phyloP scores from a whole-genome alignment of 2,797 vertebrate genomes.

The Mormyrops attenuatus region DNA sequence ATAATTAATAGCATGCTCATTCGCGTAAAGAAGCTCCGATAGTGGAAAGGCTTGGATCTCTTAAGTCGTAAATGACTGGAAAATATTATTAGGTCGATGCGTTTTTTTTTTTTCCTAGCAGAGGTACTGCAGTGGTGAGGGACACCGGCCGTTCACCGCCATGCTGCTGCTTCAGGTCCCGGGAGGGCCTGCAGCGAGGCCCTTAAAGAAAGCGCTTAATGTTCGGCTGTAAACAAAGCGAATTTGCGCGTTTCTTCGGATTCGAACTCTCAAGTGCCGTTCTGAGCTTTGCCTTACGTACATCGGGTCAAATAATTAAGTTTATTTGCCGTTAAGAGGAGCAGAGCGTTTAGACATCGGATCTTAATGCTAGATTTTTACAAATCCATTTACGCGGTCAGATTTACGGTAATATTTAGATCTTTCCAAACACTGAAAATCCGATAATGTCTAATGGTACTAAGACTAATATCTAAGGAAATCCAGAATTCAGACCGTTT shows the following conservation, averaged over 20 bases:
- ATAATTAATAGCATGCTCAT: not conserved
- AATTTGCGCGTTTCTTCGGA: not conserved
- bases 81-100: not conserved
- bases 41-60: not conserved
- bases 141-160: not conserved
- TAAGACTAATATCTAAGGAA: not conserved
- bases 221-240: not conserved
- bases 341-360: not conserved
- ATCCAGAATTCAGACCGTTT: not conserved
- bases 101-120: not conserved
- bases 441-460: not conserved
- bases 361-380: constrained; percentile 1
- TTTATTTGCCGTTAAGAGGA: not conserved
- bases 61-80: not conserved
- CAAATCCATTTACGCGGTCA: not conserved
- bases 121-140: not conserved
- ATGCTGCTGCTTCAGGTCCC: not conserved
- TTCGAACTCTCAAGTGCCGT: not conserved
- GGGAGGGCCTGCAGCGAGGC: not conserved
- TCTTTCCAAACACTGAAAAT: not conserved
- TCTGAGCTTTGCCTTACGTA: not conserved
- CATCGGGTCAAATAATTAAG: not conserved
- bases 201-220: not conserved
- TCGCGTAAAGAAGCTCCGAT: not conserved
- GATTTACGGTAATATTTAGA: constrained; percentile 3